Base-by-base conservation (phyloP, 2,797 vertebrate genomes). In the Phoebastria nigripes region DNA sequence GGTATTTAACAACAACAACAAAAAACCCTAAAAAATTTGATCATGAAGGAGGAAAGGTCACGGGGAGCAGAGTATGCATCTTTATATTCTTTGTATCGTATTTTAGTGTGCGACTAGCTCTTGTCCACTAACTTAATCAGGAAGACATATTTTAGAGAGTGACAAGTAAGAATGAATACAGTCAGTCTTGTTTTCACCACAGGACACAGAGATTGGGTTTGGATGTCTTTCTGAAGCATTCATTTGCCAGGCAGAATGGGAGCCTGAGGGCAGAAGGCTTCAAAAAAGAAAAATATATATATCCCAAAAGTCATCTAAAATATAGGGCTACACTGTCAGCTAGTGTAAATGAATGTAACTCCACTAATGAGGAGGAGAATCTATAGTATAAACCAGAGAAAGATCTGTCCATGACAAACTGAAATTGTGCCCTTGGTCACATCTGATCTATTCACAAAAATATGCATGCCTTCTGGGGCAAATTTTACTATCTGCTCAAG, bases 101-200 rank as follows among this genome's bases (percentile, higher is more conserved):
- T 7, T 78, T 65, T 42, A 52, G 41, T 91, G 46, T 93, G 91
- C 56, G 46, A 93, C 74, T 69, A 93, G 94, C 65, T 94, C 74
- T 96, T 92, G 89, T 91, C 90, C 90, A 54, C 84, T 97, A 95
- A 97, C 89, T 92, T 94, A 97, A 96, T 96, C 93, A 97, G 95
- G 93, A 96, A 96, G 96, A 89, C 92, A 96, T 96, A 97, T 96
- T 94, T 97, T 96, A 97, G 84, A 81, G 74, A 91, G 89, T 93
- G 96, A 95, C 95, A 96, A 93, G 87, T n/a, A 96, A 83, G 70
- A 96, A 95, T 91, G 89, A 95, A 95, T 87, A 95, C 65, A 78
- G 72, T 65, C 87, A 72, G 93, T 82, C 93, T 94, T 92, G 87
- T 88, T 93, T 95, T 86, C 82, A 93, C 58, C 20, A 3, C 92